Base-by-base conservation (phyloP, 2,888 invertebrate genomes). In the Eueremaeus valkanovi region DNA sequence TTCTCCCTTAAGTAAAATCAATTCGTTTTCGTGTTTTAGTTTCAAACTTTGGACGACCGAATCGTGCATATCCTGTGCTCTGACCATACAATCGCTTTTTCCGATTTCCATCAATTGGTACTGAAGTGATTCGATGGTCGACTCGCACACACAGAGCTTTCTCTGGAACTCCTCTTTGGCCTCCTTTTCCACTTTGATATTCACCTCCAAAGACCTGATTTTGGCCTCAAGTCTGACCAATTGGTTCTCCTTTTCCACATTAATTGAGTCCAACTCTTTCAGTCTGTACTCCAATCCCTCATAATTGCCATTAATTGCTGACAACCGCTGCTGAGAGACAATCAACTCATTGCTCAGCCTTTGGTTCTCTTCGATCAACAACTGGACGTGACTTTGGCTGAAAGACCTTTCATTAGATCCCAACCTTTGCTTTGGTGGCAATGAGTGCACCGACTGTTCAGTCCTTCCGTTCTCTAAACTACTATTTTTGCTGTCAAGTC, bases 1-100 rank as follows among this genome's bases (percentile, higher is more conserved):
- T 21, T 72, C 72, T 49, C 51, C 42, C 33, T 72, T 72, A 72
- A 72, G 24, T 72, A 72, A 51, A 29, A 49, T 40, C 18, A 45
- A 21, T 42, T 72, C 5, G 45, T 72, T 72, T 63, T 63, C 63
- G 29, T 63, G 36, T 3, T 63, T 36, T 63, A 1, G 11, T 36
- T 63, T 36, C 36, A 63, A 36, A n/a, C n/a, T 11, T 18, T 63
- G 31, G 27, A 63, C 11, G 6, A 63, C 63, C 1, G 31, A 33
- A 16, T 63, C 63, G 11, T 63, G 63, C 8, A 21, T 63, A 33
- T 63, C 63, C 9, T 36, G 63, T 29, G 33, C n/a, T 63, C 63
- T 63, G n/a, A 63, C 36, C 33, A 63, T 6, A 63, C 63, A 63
- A 63, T 63, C 63, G 36, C 63, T 63, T 63, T 63, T 63, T 11